These are phyloP conservation scores for Philopedon plagiatum DNA, from an alignment of 2,888 invertebrate species.

Conservation along the genomic window DNA sequence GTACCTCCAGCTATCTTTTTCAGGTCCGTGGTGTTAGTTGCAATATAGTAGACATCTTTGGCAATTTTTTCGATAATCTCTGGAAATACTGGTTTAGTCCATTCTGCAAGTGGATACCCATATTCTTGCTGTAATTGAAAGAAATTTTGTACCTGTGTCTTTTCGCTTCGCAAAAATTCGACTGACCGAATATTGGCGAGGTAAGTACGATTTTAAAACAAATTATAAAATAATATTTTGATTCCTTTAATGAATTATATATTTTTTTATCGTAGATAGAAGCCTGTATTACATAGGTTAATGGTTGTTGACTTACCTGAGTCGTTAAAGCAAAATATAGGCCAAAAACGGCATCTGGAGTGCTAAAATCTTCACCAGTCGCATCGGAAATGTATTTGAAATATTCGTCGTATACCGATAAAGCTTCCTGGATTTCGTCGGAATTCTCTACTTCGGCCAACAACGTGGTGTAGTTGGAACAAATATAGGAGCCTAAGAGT, in stretches of 20 bases:
- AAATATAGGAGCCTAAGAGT: conserved; percentile 8
- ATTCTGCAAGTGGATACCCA: conserved; percentile 40
- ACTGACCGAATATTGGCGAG: too few relatives aligned
- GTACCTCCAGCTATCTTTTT: conserved; percentile 30
- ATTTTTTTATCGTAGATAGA: too few relatives aligned
- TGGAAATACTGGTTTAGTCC: conserved; percentile 42
- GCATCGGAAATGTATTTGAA: conserved; percentile 26
- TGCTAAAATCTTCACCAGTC: conserved; percentile 25
- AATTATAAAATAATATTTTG: too few relatives aligned
- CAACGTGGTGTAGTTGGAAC: conserved; percentile 12
- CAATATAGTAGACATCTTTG: conserved; percentile 38
- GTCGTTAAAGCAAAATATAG: conserved; percentile 15
- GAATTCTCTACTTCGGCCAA: conserved; percentile 8
- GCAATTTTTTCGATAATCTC: conserved; percentile 35
- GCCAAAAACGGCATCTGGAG: conserved; percentile 7
- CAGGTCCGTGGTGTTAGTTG: conserved; percentile 36
- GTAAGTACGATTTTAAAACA: too few relatives aligned
- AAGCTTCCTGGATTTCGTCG: conserved; percentile 23
- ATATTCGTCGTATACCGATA: conserved; percentile 19
- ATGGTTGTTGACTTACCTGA: conserved; percentile 2
- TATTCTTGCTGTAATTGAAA: conserved; percentile 25
- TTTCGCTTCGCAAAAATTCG: too few relatives aligned
- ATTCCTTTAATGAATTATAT: too few relatives aligned
- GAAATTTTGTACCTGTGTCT: too few relatives aligned
- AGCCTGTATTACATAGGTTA: background rate